These are phyloP conservation scores for Germaria angustata DNA, from an alignment of 2,888 invertebrate genomes.

Conservation along the genomic window DNA sequence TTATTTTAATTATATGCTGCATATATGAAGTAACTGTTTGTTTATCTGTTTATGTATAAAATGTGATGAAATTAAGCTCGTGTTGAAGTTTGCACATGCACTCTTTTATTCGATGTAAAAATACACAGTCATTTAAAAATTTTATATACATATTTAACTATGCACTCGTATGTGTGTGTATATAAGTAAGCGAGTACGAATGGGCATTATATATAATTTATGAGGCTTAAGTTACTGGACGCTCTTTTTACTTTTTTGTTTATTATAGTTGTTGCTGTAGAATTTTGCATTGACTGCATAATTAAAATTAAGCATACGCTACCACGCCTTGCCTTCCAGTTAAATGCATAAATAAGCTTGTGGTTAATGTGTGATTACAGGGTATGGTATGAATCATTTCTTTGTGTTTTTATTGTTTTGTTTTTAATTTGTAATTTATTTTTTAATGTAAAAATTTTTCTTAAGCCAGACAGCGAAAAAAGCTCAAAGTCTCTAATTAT, in stretches of 20 bases:
- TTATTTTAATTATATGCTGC: no score
- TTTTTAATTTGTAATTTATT: no score
- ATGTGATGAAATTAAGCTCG: conserved; percentile 63
- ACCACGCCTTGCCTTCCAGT: conserved; percentile 65
- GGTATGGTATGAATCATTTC: background rate
- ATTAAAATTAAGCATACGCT: conserved; percentile 66
- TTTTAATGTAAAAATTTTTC: no score
- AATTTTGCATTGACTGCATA: conserved; percentile 60
- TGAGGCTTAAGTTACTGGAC: conserved; percentile 58
- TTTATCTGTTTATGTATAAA: conserved; percentile 58
- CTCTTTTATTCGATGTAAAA: background rate
- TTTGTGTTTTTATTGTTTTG: background rate
- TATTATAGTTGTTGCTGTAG: conserved; percentile 3
- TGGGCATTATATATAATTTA: conserved; percentile 49
- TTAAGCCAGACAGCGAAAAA: no score
- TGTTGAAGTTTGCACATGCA: conserved; percentile 25
- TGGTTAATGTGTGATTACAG: conserved; percentile 64
- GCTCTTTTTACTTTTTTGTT: conserved; percentile 7
- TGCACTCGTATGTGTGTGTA: no score
- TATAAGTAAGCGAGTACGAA: conserved; percentile 8
- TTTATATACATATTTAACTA: conserved; percentile 4
- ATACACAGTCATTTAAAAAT: background rate
- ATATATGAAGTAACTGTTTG: conserved; percentile 26
- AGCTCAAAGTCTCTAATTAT: background rate
- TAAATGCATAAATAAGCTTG: conserved; percentile 66